phyloP scores from a whole-genome alignment of 2,113 vertebrate species.

The Eulemur rufifrons region DNA sequence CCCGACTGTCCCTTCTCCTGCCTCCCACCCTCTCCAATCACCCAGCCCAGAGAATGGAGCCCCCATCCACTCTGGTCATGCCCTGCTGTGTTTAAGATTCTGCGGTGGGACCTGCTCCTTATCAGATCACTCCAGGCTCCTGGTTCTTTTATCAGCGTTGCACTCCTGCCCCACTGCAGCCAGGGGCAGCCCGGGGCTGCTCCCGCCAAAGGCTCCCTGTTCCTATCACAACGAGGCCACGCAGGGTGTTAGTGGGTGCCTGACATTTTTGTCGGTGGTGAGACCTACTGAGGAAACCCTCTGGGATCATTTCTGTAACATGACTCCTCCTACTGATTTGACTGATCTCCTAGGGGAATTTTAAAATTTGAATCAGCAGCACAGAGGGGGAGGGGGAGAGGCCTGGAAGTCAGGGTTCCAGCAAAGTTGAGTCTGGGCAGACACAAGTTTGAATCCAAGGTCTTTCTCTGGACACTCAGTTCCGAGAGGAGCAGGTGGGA shows the following conservation, averaged over 20 bases:
- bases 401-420: not conserved
- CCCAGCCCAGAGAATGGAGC: rapidly evolving
- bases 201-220: not conserved
- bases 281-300: not conserved
- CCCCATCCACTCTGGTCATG: not conserved
- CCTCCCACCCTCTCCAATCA: not conserved
- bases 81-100: conserved; percentile 12
- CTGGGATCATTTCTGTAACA: not conserved
- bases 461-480: not conserved
- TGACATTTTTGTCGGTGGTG: not conserved
- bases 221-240: not conserved
- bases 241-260: rapidly evolving
- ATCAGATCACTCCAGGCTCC: not conserved
- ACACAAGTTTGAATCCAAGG: not conserved
- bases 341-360: conserved; percentile 3
- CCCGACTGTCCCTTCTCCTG: not conserved
- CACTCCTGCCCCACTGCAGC: not conserved
- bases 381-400: not conserved
- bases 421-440: not conserved
- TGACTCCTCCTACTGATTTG: not conserved
- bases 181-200: not conserved
- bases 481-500: not conserved
- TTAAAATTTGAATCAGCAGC: conserved; percentile 45
- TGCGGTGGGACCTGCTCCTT: not conserved
- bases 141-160: not conserved